Conservation (phyloP, 2,888 invertebrate genomes). For the Dione vanillae region DNA sequence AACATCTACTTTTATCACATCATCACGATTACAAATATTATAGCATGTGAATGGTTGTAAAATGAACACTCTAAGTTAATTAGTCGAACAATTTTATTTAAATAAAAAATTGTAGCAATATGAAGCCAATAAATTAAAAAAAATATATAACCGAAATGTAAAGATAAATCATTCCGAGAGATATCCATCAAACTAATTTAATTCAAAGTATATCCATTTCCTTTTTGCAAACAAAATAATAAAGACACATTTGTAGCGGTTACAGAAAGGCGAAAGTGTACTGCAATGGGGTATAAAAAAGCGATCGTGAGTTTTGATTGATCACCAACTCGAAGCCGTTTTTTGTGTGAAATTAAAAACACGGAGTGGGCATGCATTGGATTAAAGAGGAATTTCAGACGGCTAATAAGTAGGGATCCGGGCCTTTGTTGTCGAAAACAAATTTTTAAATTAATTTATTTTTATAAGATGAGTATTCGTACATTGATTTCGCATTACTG, state of each 20-base stretch:
- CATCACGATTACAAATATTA: too few species aligned
- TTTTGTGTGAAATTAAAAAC: conserved; percentile 84
- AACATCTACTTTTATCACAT: too few species aligned
- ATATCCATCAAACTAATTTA: conserved; percentile 77
- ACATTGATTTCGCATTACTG: conserved; percentile 67
- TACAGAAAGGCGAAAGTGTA: conserved; percentile 76
- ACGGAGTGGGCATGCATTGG: conserved; percentile 77
- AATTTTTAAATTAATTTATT: conserved; percentile 72
- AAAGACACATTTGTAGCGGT: conserved; percentile 76
- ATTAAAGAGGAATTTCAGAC: conserved; percentile 79
- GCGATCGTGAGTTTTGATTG: conserved; percentile 79
- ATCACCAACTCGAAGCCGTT: conserved; percentile 78
- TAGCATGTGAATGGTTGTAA: too few species aligned
- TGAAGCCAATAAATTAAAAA: conserved; percentile 3
- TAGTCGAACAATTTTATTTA: too few species aligned
- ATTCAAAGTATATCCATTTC: conserved; percentile 76
- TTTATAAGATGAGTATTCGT: conserved; percentile 57
- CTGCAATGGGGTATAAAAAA: conserved; percentile 79
- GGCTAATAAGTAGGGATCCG: conserved; percentile 66
- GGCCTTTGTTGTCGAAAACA: conserved; percentile 68
- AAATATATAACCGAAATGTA: conserved; percentile 30
- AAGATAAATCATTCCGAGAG: conserved; percentile 57
- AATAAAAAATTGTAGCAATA: too few species aligned
- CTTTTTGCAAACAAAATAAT: conserved; percentile 78
- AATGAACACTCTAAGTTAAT: too few species aligned